phyloP scores from a whole-genome alignment of 2,113 vertebrate species.

The Cavia porcellus region DNA sequence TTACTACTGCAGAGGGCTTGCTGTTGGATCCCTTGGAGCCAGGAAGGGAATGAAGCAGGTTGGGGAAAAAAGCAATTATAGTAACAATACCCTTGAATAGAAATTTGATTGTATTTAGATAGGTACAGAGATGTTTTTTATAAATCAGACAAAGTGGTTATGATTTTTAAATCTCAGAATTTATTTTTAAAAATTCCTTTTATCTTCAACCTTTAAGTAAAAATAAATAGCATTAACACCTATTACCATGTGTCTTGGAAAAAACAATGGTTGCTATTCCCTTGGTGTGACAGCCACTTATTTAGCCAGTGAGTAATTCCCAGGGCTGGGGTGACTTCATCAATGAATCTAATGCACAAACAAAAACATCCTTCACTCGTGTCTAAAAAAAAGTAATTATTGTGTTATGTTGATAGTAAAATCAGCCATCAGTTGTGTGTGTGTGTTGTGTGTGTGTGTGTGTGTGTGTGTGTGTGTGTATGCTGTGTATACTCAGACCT shows the following conservation, averaged over 20 bases:
- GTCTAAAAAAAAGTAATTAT: slow-evolving; percentile 28
- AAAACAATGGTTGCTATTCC: slow-evolving; percentile 51
- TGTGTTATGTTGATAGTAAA: slow-evolving; percentile 12
- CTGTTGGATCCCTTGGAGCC: not conserved
- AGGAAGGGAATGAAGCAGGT: not conserved
- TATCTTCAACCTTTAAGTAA: slow-evolving; percentile 40
- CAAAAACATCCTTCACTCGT: slow-evolving; percentile 65
- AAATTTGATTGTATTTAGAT: slow-evolving; percentile 32
- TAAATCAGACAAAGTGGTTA: slow-evolving; percentile 15
- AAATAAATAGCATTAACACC: slow-evolving; percentile 32
- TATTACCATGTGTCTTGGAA: not conserved
- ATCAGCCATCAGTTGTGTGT: not conserved
- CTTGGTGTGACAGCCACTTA: slow-evolving; percentile 40
- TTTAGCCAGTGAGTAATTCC: slow-evolving; percentile 69
- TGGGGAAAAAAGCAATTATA: not conserved
- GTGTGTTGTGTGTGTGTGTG: not conserved
- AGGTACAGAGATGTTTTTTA: not conserved
- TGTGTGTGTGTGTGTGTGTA: not conserved
- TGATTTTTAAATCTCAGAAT: slow-evolving; percentile 29
- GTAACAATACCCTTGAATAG: not conserved
- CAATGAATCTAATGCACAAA: slow-evolving; percentile 65
- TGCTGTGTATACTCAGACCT: not conserved
- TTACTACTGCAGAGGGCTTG: not conserved
- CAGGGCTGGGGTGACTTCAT: slow-evolving; percentile 78
- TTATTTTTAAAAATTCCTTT: slow-evolving; percentile 38